Evolutionary conservation across 1,140 invertebrate genomes (phyloP), one percentile per base, ranked within the genome.

Genomic region (Ladona fulva): DNA sequence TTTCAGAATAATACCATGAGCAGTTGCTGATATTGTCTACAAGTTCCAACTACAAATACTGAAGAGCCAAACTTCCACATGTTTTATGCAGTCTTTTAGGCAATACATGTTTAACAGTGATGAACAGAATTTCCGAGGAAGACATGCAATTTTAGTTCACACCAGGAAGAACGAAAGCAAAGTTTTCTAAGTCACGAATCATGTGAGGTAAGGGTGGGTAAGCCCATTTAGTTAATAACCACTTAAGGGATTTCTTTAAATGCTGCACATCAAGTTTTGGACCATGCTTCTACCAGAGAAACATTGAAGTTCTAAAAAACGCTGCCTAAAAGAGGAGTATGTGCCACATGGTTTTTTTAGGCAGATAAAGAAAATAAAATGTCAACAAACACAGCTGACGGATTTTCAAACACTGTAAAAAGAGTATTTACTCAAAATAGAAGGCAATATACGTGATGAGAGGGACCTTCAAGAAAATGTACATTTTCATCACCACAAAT

Each of bases 391-490:
- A 66, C 52, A 66, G 52, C 52, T 22, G n/a, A 66, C 52, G 14
- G 52, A 22, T 22, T 66, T 16, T 66, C 52, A 12, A 37, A 37
- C 29, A 12, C 52, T 66, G 52, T 66, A 66, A 66, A 66, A 66
- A 66, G 52, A 66, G 52, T 66, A 66, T 66, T 66, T 66, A 66
- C 52, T 66, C 52, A 66, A 66, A 66, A 66, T 66, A 66, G 52
- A 66, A 66, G 52, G 52, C 52, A 66, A 19, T 66, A 19, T 66
- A 19, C 52, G 52, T 66, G 52, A 66, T 66, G 52, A 22, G 14
- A 66, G 52, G 52, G 52, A 66, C 3, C 14, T 37, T 37, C 29
- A 8, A 66, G n/a, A 66, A 66, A 66, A 19, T 66, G n/a, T 66
- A 66, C 3, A 19, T 66, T 66, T 66, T 66, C 52, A 19, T 22